Evolutionary conservation across 1,140 invertebrate genomes (phyloP), one percentile per base, ranked within the genome.

Genomic region (Camponotus floridanus): DNA sequence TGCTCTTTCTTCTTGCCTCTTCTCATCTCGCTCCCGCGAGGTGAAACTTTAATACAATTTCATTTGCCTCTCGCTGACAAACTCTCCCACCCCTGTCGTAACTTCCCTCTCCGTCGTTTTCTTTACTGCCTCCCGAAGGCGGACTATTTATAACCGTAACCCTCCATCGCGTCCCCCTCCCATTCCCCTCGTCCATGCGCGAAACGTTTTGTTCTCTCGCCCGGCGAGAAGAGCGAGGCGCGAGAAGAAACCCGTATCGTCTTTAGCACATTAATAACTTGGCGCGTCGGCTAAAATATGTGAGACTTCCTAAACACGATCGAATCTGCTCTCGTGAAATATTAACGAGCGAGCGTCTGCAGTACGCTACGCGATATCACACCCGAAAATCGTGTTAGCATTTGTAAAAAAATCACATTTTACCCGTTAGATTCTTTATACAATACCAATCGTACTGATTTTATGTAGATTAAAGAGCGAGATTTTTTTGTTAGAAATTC

Each of bases 1-100:
- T 18, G 21, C 33, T 51, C 31, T 7, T 31, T 31, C 62, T 26
- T 15, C 39, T 59, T 39, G 48, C 48, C 67, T 51, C 36, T 48
- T 7, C 39, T 18, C 9, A 31, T 13, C 78, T 31, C 76, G 48
- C 86, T 59, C 70, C 76, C 64, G 61, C 84, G 87, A 91, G 90
- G 90, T 91, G 88, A 91, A 91, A 91, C 90, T 91, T 91, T 91
- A 91, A 91, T 91, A 91, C 90, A 91, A 91, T 91, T 91, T 91
- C 90, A 91, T 91, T 91, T 91, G 90, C 88, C 81, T 91, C 90
- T 89, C 80, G 90, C 90, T 91, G 90, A 91, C 90, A 91, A 91
- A 91, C 87, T 91, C 90, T 88, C 74, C 76, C 87, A 86, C 65
- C 48, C 83, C 51, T 70, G 15, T 55, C 61, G 88, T 83, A 91